Evolutionary conservation across 64 coral and sea anemone genomes (phyloP), one percentile per base, ranked within the genome.

Genomic region (Pocillopora damicornis): DNA sequence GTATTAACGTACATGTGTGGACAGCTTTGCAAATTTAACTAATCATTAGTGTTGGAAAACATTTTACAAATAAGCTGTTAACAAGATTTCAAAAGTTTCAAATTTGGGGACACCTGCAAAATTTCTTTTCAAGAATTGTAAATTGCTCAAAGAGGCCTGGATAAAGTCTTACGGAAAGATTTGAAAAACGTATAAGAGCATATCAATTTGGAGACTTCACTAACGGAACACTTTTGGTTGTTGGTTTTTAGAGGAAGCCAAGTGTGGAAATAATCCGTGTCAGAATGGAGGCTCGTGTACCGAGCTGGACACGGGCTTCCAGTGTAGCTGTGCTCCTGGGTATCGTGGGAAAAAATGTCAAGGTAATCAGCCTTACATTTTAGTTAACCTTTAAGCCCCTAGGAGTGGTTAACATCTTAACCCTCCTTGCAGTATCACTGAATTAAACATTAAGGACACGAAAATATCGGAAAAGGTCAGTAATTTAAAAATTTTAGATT

Each of bases 231-330:
- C 16, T 89, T 61, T 78, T 13, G 2, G 38, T 87, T 13, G 4
- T 30, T 85, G 23, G 1, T 18, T 60, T 58, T 6, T 59, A 95
- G 94, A 89, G 67, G 76, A 95, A 58, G 81, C 90, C 51, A 80
- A 64, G 71, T 98, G 96, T 59, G 90, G 69, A 30, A 83, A 73
- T 51, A 71, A 86, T 85, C 93, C 96, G 1, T 98, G 96, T 75
- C 30, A 77, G 22, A 98, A 98, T 88, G 90, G 93, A 65, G 96
- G 92, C 56, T 91, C 93, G 15, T 98, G 92, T 73, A 98, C 95
- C 61, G 92, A 98, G 78, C 61, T 98, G 58, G 89, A 94, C 30
- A 76, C 58, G 38, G 96, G 90, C 9, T 98, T 89, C 36, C 92
- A 98, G 58, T 98, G 96, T 71, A 87, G 92, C 11, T 98, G 96